phyloP scores from a whole-genome alignment of 2,797 vertebrate species.

The Xenopus petersii region DNA sequence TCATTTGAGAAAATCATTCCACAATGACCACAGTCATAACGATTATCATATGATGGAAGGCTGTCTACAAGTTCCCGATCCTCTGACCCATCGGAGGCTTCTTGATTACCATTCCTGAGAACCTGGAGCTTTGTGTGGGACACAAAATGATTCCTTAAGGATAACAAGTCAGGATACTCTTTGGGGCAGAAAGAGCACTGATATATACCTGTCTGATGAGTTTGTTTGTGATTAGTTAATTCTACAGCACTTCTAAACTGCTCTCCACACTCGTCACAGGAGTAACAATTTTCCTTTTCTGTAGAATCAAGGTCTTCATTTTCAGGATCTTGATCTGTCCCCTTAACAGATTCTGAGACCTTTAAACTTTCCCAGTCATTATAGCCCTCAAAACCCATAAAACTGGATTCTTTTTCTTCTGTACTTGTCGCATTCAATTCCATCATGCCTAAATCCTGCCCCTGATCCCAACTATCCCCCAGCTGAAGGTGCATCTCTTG shows the following conservation, averaged over 20 bases:
- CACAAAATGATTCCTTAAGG: conserved; percentile 80
- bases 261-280: conserved; percentile 77
- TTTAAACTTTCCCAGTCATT: conserved; percentile 11
- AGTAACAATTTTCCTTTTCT: conserved; percentile 66
- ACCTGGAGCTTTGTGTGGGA: conserved; percentile 67
- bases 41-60: conserved; percentile 48
- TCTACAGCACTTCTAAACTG: conserved; percentile 73
- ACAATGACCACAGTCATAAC: conserved; percentile 82
- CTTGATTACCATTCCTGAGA: conserved; percentile 49
- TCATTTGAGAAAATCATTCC: conserved; percentile 84
- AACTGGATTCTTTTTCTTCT: neutral
- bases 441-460: neutral
- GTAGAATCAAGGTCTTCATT: conserved; percentile 60
- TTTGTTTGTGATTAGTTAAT: conserved; percentile 71
- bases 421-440: too few relatives aligned
- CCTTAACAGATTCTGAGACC: neutral
- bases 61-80: conserved; percentile 55
- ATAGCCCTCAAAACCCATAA: neutral
- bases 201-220: conserved; percentile 69
- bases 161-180: conserved; percentile 81
- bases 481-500: conserved; percentile 20
- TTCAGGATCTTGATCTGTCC: neutral
- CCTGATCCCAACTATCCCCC: conserved; percentile 6
- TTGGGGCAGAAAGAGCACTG: conserved; percentile 91
- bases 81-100: conserved; percentile 35